These are phyloP conservation scores for Trochalopteron elliotii DNA, from an alignment of 2,113 vertebrate genomes.

Conservation along the genomic window DNA sequence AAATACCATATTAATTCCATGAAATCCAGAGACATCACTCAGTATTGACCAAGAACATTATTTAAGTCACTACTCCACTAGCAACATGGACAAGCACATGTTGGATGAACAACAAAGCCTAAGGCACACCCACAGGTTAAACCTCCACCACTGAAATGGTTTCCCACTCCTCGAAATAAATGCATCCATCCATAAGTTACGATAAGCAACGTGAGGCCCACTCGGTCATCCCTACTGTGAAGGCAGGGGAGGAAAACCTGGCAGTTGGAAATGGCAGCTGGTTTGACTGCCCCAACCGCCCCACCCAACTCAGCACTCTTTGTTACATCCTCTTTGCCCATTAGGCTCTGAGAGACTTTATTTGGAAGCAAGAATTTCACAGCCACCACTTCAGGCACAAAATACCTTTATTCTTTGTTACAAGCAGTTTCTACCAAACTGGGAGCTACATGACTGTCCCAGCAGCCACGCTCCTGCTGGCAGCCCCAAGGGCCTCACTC, in stretches of 20 bases:
- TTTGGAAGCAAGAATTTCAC: background rate
- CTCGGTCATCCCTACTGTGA: background rate
- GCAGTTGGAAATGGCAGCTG: background rate
- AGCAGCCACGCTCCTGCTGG: background rate
- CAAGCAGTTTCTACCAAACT: background rate
- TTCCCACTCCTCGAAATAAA: background rate
- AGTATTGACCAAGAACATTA: background rate
- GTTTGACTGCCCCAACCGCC: background rate
- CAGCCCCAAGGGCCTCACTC: background rate
- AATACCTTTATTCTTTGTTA: background rate
- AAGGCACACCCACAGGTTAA: background rate
- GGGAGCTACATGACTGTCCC: background rate
- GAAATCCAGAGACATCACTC: background rate
- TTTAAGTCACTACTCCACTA: background rate
- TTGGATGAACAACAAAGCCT: background rate
- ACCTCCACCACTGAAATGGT: background rate
- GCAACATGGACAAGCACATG: background rate
- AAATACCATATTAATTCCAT: background rate
- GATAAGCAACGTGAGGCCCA: background rate
- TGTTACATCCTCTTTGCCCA: background rate
- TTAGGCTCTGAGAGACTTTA: background rate
- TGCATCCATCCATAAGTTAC: accelerated
- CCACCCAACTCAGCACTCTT: accelerated
- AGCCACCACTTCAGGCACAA: background rate
- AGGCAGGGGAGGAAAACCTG: background rate